Conservation (phyloP, 2,113 vertebrate species). For the Melanerpes aurifrons region DNA sequence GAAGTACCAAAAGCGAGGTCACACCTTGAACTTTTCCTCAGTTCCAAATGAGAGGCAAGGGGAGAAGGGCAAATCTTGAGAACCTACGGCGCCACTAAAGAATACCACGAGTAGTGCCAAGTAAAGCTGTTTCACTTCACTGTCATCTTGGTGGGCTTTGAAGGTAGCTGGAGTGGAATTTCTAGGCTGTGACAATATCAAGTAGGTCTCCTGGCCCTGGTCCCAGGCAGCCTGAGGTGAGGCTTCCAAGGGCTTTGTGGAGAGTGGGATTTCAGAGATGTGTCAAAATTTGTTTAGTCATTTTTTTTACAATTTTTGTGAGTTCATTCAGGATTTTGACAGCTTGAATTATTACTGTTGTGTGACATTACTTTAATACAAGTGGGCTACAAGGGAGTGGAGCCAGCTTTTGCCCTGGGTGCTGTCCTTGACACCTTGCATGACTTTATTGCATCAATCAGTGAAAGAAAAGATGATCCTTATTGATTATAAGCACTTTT, state of each 20-base stretch:
- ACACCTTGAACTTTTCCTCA: background rate
- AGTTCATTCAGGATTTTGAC: background rate
- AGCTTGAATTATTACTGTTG: background rate
- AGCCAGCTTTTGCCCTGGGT: background rate
- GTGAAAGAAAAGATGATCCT: background rate
- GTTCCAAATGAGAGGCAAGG: background rate
- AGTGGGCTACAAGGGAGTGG: no score
- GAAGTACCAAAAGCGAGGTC: background rate
- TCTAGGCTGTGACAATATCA: background rate
- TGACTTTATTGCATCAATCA: background rate
- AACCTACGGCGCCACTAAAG: background rate
- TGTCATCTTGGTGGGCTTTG: background rate
- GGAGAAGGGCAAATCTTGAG: background rate
- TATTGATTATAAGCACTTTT: background rate
- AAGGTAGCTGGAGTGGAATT: background rate
- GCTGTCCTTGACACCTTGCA: accelerated
- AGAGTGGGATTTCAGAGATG: accelerated
- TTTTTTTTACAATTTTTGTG: accelerated
- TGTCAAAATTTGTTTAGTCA: background rate
- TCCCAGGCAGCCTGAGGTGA: background rate
- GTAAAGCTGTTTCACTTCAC: background rate
- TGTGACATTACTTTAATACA: background rate
- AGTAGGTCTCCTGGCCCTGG: background rate
- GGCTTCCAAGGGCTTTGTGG: background rate
- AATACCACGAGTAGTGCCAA: background rate